Percentiles rank a stretch among this genome's conserved stretches.
Conservation (phyloP, 1,140 invertebrate genomes). For the Arion vulgaris region DNA sequence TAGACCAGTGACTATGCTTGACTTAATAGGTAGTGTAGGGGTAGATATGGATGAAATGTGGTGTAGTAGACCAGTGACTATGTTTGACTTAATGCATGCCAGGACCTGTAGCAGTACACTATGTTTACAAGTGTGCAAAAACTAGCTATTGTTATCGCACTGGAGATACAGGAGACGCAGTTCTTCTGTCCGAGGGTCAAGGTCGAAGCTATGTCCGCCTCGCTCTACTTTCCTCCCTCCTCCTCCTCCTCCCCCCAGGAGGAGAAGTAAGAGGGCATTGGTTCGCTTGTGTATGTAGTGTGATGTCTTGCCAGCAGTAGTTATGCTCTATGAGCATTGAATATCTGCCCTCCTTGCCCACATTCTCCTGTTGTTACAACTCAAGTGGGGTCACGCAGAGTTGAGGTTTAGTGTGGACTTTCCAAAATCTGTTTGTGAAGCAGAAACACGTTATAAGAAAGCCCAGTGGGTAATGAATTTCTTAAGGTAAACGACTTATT, state of each 20-base stretch:
- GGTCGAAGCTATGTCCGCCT: conserved; percentile 10
- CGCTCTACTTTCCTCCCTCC: not conserved
- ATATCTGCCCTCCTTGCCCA: not conserved
- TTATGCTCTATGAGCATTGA: not conserved
- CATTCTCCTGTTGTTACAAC: too few species aligned
- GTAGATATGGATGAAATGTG: too few species aligned
- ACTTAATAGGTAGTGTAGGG: too few species aligned
- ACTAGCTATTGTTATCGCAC: not conserved
- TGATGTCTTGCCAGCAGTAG: not conserved
- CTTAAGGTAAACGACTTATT: too few species aligned
- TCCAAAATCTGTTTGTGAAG: not conserved
- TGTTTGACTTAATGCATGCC: too few species aligned
- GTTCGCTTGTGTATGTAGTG: not conserved
- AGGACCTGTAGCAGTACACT: too few species aligned
- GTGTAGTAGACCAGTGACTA: too few species aligned
- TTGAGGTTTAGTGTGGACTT: not conserved
- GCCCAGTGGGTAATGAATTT: too few species aligned
- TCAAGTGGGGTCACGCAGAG: not conserved
- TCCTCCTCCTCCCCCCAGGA: too few species aligned
- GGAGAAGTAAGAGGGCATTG: not conserved
- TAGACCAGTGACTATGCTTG: too few species aligned
- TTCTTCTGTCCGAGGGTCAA: not conserved
- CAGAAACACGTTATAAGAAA: too few species aligned
- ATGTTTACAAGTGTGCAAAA: too few species aligned
- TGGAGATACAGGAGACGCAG: not conserved